Base-by-base conservation (phyloP, 2,797 vertebrate genomes). In the Harpagifer antarcticus region DNA sequence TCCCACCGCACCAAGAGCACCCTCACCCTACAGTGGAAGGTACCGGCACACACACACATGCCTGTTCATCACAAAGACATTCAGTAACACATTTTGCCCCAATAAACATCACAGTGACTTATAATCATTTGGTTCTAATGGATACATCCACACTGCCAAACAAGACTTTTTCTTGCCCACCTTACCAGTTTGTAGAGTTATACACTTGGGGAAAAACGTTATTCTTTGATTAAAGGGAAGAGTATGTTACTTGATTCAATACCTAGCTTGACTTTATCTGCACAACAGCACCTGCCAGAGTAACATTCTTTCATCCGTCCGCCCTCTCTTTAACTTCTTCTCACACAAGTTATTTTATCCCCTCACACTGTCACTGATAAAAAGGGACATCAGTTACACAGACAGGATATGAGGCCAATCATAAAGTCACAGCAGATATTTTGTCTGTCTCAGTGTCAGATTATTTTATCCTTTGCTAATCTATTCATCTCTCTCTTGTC, bases 21-120 rank as follows among this genome's bases (percentile, higher is more conserved):
- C 68, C 95, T 99, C 57, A 96, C 96, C 78, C 87, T 99, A 85
- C 98, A 99, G 72, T 99, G 98, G 98, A 99, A 99, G 97, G 98
- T 99, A 93, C 56, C 79, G 58, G 23, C 55, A n/a, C 20, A 9
- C 4, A 45, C 42, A 40, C 16, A 63, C 57, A 57, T 40, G 15
- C 19, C 5, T 23, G 19, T 59, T 52, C 14, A 12, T 53, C 17
- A 10, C 16, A 15, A 27, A 3, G 19, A 70, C 61, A 10, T 31
- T 61, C 33, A 16, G 56, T 19, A 4, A 62, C 47, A 44, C 27
- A 4, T 16, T 37, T 60, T 12, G 61, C 27, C 9, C 12, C 27
- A 6, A 19, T 44, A 44, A 42, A 42, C 55, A 54, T 45, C 16
- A 11, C 15, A 43, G 56, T n/a, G n/a, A 40, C 15, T 37, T 16